Percentiles rank a stretch among this genome's conserved stretches.
These are phyloP conservation scores for Megalops atlanticus DNA, from an alignment of 2,113 vertebrate species.

Conservation along the genomic window DNA sequence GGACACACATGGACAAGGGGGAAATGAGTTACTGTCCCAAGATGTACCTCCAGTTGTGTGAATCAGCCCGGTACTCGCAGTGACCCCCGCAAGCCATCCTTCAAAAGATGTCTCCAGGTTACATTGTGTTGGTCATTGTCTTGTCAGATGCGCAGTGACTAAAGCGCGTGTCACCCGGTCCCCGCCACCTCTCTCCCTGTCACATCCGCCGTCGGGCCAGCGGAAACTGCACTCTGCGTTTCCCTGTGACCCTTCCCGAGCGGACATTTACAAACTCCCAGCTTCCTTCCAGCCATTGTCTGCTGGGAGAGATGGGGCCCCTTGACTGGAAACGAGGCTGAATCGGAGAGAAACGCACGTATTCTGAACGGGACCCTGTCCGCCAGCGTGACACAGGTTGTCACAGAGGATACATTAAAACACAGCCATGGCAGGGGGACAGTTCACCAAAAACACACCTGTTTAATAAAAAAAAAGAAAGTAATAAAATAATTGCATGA, in stretches of 20 bases:
- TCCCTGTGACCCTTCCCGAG: neutral
- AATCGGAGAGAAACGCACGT: constrained; percentile 2
- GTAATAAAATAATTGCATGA: too few species aligned
- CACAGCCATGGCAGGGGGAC: neutral
- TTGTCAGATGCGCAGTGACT: neutral
- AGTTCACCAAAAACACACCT: neutral
- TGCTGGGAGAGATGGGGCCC: neutral
- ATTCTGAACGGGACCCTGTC: neutral
- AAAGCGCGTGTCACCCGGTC: neutral
- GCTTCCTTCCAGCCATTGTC: constrained; percentile 26
- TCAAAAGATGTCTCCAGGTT: neutral
- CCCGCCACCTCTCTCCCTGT: neutral
- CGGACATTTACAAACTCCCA: neutral
- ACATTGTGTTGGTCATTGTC: neutral
- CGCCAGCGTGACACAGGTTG: neutral
- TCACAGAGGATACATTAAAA: neutral
- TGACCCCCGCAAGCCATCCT: neutral
- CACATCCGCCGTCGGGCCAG: neutral
- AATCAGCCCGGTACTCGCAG: neutral
- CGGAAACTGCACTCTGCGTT: neutral
- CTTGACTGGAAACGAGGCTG: neutral
- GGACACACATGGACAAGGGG: neutral
- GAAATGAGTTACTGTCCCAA: neutral
- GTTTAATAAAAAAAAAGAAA: too few species aligned
- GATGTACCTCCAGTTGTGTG: neutral